Base-by-base conservation (phyloP, 2,797 vertebrate genomes). In the Cryptoprocta ferox region DNA sequence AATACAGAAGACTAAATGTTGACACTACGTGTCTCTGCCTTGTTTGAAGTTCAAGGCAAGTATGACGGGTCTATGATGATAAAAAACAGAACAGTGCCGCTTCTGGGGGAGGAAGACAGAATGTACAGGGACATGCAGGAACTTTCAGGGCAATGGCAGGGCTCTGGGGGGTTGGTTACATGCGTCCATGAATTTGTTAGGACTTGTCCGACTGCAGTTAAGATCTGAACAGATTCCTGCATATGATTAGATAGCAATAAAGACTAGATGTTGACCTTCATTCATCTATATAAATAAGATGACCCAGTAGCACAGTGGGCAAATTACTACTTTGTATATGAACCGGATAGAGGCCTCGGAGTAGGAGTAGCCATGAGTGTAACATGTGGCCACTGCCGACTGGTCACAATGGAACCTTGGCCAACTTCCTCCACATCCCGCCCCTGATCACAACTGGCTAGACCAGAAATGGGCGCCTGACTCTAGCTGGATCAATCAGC, bases 41-140 rank as follows among this genome's bases (percentile, higher is more conserved):
- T 6, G 42, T 89, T n/a, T 71, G 21, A 81, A 91, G 66, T 83
- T 91, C 24, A 68, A 83, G 63, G 75, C 24, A 65, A 97, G 75
- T 18, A 85, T 71, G 84, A 66, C 30, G 42, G 24, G 59, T 89
- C 21, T 42, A 5, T 12, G 37, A 50, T n/a, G 59, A 73, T 32
- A 83, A 86, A 83, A 71, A 78, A 48, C 11, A 37, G 32, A 73
- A 39, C 1, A 11, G 56, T 11, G 18, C 2, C 56, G 63, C 13
- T 50, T 80, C 68, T 39, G 18, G 6, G 37, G 26, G 50, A 45
- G 70, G 6, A 65, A 14, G 5, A n/a, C 0, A 70, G 85, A 28
- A 21, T 1, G n/a, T 11, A 48, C 37, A 59, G 1, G 5, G 14
- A 42, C 1, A 12, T 0, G 5, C 56, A n/a, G 42, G 59, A 50